These are phyloP conservation scores for Ovis canadensis DNA, from an alignment of 2,113 vertebrate species.

Conservation along the genomic window DNA sequence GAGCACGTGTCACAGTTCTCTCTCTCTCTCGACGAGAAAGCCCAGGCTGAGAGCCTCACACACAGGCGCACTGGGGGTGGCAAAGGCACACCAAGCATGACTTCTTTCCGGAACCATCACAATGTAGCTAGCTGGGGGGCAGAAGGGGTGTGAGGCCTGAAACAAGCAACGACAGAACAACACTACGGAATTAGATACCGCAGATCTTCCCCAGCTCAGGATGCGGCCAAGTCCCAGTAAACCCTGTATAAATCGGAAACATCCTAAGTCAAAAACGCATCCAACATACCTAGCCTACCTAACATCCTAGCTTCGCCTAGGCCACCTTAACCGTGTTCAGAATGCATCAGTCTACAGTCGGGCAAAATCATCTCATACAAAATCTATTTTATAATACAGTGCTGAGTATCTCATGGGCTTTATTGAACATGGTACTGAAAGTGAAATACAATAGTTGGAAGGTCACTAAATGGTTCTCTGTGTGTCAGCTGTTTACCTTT, in stretches of 20 bases:
- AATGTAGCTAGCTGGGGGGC: neutral
- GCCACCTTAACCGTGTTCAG: neutral
- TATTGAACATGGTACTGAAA: neutral
- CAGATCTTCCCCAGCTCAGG: neutral
- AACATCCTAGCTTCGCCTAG: neutral
- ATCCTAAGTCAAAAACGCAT: neutral
- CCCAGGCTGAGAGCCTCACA: neutral
- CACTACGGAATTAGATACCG: neutral
- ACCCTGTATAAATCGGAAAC: neutral
- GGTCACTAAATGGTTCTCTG: neutral
- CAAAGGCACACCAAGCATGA: neutral
- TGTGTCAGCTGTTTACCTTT: neutral
- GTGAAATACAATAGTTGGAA: neutral
- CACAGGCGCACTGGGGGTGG: neutral
- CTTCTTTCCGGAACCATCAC: neutral
- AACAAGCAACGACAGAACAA: neutral
- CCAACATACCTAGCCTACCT: neutral
- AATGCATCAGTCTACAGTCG: neutral
- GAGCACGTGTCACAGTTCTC: neutral
- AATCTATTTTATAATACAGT: neutral
- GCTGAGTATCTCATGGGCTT: neutral
- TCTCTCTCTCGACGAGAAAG: neutral
- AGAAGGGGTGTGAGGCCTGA: neutral
- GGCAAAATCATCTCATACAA: neutral
- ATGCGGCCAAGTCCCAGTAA: neutral